Evolutionary conservation across 2,888 invertebrate genomes (phyloP), one percentile per base, ranked within the genome.

Genomic region (Drosophila hamatofila): DNA sequence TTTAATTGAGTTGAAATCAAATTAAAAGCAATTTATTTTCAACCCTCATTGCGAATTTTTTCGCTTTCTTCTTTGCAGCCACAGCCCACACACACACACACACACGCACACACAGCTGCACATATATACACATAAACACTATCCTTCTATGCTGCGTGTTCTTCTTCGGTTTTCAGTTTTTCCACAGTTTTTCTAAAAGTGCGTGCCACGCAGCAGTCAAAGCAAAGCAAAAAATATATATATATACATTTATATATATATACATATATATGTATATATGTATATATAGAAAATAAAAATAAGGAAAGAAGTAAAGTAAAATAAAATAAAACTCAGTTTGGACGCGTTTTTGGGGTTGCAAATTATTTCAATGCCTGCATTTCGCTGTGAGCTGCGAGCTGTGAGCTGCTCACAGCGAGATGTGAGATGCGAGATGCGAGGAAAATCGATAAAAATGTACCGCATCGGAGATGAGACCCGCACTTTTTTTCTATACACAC

Each of bases 1-100:
- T 92, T 92, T 92, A 92, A 92, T 92, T 92, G 92, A 92, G 92
- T 91, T 92, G 92, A 92, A 92, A 92, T 92, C 91, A 91, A 92
- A 92, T 92, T 92, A 92, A 92, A 92, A 91, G 90, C 88, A 91
- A 91, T 91, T 91, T 89, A 90, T 90, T 92, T 90, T 80, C 89
- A 91, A 91, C 92, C 92, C 92, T 85, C 88, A 82, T 81, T 87
- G 88, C 87, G 76, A 87, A 81, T 82, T 88, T 83, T 83, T 83
- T 25, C n/a, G 23, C 30, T 55, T 56, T 52, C 63, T 49, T 61
- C 54, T 46, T 54, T 68, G 27, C 37, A 27, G 66, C 44, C 69
- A 49, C 77, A 73, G 68, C 69, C 60, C 74, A 77, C 71, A 69
- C 71, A 66, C 72, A 75, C 61, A 60, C 54, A 46, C 62, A 57